phyloP scores from a whole-genome alignment of 2,888 invertebrate species.

The Melolontha melolontha region DNA sequence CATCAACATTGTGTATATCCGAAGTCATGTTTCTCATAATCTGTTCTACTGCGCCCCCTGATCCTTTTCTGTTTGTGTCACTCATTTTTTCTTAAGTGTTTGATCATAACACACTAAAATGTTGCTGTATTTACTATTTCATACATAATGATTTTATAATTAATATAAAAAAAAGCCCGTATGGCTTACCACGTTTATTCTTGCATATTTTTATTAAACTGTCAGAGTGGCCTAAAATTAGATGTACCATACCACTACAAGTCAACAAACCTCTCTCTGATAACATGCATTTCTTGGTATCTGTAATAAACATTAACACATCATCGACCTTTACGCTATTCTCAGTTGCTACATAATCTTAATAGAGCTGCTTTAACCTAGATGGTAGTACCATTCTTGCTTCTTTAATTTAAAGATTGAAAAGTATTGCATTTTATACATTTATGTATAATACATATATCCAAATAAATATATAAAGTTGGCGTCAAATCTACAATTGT shows the following conservation, averaged over 20 bases:
- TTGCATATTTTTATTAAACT: slow-evolving; percentile 34
- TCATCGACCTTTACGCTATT: background rate
- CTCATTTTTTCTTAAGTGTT: slow-evolving; percentile 55
- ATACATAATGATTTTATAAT: background rate
- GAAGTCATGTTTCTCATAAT: slow-evolving; percentile 73
- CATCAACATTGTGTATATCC: slow-evolving; percentile 70
- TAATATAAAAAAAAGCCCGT: slow-evolving; percentile 9
- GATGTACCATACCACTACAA: slow-evolving; percentile 32
- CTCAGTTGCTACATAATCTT: background rate
- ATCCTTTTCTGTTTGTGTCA: slow-evolving; percentile 57
- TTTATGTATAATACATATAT: background rate
- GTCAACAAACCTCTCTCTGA: slow-evolving; percentile 25
- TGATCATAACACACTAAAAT: slow-evolving; percentile 19
- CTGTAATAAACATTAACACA: background rate
- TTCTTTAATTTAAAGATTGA: background rate
- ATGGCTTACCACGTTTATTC: slow-evolving; percentile 10
- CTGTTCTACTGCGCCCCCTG: slow-evolving; percentile 67
- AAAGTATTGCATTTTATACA: background rate
- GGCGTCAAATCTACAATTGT: too few species aligned
- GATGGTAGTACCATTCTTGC: background rate
- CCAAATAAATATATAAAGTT: too few species aligned
- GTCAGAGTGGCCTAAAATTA: slow-evolving; percentile 36
- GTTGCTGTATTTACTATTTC: background rate
- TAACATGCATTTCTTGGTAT: background rate
- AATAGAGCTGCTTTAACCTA: background rate